Conservation (phyloP, 1,140 invertebrate genomes). For the Planococcus citri region DNA sequence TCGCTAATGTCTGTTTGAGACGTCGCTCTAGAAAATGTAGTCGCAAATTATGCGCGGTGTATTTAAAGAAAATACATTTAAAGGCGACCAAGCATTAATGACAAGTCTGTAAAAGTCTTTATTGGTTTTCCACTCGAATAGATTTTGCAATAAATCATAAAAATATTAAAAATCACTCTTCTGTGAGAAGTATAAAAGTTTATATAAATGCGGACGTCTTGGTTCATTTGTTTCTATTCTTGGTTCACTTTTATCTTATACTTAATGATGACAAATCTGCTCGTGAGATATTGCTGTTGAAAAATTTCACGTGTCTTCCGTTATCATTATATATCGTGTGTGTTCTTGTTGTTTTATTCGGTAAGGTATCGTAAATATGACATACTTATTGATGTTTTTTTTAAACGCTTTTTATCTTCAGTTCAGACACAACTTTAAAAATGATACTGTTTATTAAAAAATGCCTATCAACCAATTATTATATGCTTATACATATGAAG, state of each 20-base stretch:
- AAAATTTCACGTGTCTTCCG: neutral
- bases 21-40: too few relatives aligned
- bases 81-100: neutral
- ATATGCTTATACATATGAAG: too few relatives aligned
- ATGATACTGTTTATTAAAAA: too few relatives aligned
- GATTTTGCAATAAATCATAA: neutral
- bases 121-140: neutral
- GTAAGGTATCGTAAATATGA: neutral
- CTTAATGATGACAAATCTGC: neutral
- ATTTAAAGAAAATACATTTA: neutral
- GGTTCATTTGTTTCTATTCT: neutral
- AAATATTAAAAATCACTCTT: slow-evolving; percentile 1
- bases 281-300: neutral
- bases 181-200: neutral
- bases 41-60: neutral
- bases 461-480: too few relatives aligned
- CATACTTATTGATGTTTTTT: too few relatives aligned
- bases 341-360: neutral
- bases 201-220: neutral
- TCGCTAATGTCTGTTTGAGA: too few relatives aligned
- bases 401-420: too few relatives aligned
- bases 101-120: neutral
- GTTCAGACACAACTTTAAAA: too few relatives aligned
- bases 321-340: neutral
- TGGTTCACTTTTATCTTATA: neutral